phyloP scores from a whole-genome alignment of 2,113 vertebrate genomes.

The Canis aureus region DNA sequence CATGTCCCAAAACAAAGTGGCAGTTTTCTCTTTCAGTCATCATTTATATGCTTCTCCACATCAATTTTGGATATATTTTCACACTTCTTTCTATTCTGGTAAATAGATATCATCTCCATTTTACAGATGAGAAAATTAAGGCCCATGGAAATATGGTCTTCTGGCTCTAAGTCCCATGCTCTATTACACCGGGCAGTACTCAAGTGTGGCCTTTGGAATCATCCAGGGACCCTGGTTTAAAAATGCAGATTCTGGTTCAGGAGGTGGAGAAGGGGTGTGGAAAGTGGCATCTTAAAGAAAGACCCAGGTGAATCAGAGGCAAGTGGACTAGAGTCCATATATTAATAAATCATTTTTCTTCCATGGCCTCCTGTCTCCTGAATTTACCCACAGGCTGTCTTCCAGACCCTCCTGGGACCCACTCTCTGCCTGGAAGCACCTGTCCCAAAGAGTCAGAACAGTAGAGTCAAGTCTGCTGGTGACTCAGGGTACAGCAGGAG shows the following conservation, averaged over 20 bases:
- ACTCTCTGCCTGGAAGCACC: not conserved
- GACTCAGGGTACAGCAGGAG: fast-evolving
- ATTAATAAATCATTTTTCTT: not conserved
- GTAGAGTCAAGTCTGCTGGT: not conserved
- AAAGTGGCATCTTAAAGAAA: not conserved
- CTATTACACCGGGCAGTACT: not conserved
- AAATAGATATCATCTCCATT: not conserved
- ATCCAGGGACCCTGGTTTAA: not conserved
- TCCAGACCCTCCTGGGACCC: not conserved
- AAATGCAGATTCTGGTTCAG: not conserved
- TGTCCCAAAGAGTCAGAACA: not conserved
- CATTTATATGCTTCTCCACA: not conserved
- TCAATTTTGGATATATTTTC: not conserved
- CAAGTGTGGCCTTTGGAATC: not conserved
- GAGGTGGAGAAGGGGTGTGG: not conserved
- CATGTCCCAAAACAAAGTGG: not conserved
- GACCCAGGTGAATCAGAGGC: not conserved
- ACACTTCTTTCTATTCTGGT: not conserved
- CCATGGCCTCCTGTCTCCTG: not conserved
- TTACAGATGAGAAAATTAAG: not conserved
- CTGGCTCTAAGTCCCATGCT: not conserved
- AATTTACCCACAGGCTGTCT: not conserved
- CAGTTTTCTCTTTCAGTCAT: not conserved
- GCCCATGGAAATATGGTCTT: not conserved
- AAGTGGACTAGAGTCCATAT: not conserved